Evolutionary conservation across 2,888 invertebrate species (phyloP).

Genomic region (Odontomyia ornata): DNA sequence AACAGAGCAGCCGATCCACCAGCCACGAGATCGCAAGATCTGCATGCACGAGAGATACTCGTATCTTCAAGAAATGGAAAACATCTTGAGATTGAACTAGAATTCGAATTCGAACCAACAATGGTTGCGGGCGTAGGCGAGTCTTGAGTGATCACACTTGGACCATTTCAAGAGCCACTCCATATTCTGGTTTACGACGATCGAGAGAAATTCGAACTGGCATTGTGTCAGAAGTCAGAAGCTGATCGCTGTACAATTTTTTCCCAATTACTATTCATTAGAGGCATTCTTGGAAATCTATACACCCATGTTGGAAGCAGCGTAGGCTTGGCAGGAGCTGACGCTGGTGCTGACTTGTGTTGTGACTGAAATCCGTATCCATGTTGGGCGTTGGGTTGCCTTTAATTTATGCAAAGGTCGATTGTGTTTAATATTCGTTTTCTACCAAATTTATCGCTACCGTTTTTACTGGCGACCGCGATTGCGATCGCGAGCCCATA

Average conservation of each 20-base stretch:
- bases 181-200: conserved; percentile 26
- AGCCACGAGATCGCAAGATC: no score
- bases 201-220: conserved; percentile 37
- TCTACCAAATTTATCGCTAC: conserved; percentile 20
- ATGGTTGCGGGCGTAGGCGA: conserved; percentile 25
- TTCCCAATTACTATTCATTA: conserved; percentile 40
- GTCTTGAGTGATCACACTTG: conserved; percentile 44
- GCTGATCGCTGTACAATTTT: conserved; percentile 38
- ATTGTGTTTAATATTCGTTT: conserved; percentile 10
- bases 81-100: conserved; percentile 34
- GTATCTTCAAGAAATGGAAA: conserved; percentile 26
- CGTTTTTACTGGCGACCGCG: neutral
- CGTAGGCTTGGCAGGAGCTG: neutral
- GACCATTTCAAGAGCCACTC: conserved; percentile 30
- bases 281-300: conserved; percentile 41
- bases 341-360: conserved; percentile 7
- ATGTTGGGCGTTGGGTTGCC: conserved; percentile 17
- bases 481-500: neutral
- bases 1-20: neutral
- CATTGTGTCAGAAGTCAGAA: conserved; percentile 39
- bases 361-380: neutral
- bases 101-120: conserved; percentile 17
- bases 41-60: no score
- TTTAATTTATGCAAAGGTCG: conserved; percentile 39
- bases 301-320: conserved; percentile 24